These are phyloP conservation scores for Mythimna loreyi DNA, from an alignment of 2,888 invertebrate genomes.

Conservation along the genomic window DNA sequence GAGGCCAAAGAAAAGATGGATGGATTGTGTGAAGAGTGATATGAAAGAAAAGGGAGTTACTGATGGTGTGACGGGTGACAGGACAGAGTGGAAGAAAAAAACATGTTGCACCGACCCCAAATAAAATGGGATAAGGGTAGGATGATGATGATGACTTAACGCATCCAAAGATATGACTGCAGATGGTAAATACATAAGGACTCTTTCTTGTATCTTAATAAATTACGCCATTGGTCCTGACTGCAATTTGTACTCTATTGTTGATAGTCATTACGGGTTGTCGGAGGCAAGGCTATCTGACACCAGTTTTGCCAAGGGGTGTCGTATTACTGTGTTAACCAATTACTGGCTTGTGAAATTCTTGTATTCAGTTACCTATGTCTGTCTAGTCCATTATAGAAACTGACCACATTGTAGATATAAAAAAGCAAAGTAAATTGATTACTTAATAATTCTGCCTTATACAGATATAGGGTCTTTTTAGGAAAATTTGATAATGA, in stretches of 20 bases:
- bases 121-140: no score
- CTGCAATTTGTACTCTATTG: background rate
- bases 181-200: background rate
- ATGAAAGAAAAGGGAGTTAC: no score
- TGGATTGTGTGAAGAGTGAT: no score
- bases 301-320: background rate
- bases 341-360: background rate
- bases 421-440: background rate
- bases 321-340: background rate
- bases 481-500: no score
- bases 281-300: background rate
- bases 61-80: no score
- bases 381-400: background rate
- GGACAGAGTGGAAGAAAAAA: no score
- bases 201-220: background rate
- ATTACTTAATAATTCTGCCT: background rate
- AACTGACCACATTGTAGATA: background rate
- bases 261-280: background rate
- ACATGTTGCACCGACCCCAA: no score
- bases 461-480: no score
- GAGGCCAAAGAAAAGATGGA: no score
- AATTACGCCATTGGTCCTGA: background rate
- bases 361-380: background rate
- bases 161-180: background rate
- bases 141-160: no score